Evolutionary conservation across 2,113 vertebrate genomes (phyloP).

Genomic region (Puffinus mauretanicus): DNA sequence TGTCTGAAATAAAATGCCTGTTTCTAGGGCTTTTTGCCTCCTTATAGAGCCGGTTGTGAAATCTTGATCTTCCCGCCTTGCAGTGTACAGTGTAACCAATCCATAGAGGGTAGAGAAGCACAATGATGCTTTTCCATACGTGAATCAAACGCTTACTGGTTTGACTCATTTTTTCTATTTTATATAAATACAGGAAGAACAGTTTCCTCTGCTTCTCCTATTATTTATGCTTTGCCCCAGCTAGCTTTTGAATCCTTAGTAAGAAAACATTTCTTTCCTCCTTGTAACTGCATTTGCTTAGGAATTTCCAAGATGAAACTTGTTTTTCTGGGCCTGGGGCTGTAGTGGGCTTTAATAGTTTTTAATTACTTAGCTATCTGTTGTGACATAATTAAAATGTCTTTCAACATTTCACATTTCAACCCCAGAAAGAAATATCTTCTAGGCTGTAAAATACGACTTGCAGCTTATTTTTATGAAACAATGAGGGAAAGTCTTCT

Average conservation of each 20-base stretch:
- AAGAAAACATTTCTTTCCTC: background rate
- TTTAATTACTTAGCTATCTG: conserved; percentile 45
- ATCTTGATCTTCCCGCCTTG: background rate
- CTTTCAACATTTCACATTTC: conserved; percentile 5
- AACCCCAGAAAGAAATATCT: background rate
- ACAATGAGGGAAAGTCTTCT: background rate
- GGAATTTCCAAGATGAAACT: background rate
- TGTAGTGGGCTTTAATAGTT: background rate
- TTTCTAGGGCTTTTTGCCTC: background rate
- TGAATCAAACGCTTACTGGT: background rate
- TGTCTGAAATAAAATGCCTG: background rate
- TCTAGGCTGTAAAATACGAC: background rate
- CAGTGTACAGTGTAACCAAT: background rate
- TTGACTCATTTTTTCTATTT: background rate
- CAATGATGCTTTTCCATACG: background rate
- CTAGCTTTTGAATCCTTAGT: background rate
- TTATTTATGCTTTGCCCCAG: background rate
- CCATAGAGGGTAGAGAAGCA: background rate
- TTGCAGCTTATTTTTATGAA: conserved; percentile 12
- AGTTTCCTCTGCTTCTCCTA: background rate
- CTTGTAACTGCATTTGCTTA: background rate
- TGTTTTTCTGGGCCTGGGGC: background rate
- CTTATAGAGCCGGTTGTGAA: background rate
- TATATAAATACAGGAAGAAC: background rate
- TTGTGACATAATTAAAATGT: conserved; percentile 53